Base-by-base conservation (phyloP, 2,888 invertebrate species). In the Epiperipatus broadwayi region DNA sequence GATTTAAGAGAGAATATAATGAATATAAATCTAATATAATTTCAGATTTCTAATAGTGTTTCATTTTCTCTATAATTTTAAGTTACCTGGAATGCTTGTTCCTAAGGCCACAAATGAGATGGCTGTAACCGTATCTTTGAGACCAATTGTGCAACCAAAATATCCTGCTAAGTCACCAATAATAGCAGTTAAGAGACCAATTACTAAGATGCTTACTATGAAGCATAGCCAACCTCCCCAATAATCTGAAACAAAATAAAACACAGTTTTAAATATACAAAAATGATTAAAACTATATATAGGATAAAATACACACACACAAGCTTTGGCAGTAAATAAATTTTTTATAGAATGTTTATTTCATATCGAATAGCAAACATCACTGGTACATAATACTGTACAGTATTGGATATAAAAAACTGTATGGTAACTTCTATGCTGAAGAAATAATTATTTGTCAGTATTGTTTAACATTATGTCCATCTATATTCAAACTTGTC, bases 21-120 rank as follows among this genome's bases (percentile, higher is more conserved):
- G n/a, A n/a, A n/a, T n/a, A n/a, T n/a, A n/a, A n/a, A n/a, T n/a
- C n/a, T n/a, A n/a, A n/a, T n/a, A n/a, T n/a, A n/a, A n/a, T n/a
- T n/a, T n/a, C n/a, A n/a, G n/a, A n/a, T n/a, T n/a, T n/a, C n/a
- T n/a, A n/a, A n/a, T n/a, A n/a, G n/a, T n/a, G n/a, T n/a, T n/a
- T n/a, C n/a, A n/a, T n/a, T n/a, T n/a, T n/a, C n/a, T n/a, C n/a
- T n/a, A n/a, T n/a, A n/a, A n/a, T n/a, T n/a, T n/a, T n/a, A n/a
- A n/a, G n/a, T 48, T 61, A 87, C 89, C 89, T 65, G 97, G 97
- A 64, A 97, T 79, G 65, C 89, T 91, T 45, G 97, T 97, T 49
- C 97, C 97, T 46, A 97, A 69, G 8, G 97, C 97, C 15, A 97
- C 95, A 58, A 97, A 87, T 29, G 85, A 77, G 52, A 97, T 85